Evolutionary conservation across 2,113 vertebrate genomes (phyloP), one percentile per base, ranked within the genome.

Genomic region (Benthochromis sp.): DNA sequence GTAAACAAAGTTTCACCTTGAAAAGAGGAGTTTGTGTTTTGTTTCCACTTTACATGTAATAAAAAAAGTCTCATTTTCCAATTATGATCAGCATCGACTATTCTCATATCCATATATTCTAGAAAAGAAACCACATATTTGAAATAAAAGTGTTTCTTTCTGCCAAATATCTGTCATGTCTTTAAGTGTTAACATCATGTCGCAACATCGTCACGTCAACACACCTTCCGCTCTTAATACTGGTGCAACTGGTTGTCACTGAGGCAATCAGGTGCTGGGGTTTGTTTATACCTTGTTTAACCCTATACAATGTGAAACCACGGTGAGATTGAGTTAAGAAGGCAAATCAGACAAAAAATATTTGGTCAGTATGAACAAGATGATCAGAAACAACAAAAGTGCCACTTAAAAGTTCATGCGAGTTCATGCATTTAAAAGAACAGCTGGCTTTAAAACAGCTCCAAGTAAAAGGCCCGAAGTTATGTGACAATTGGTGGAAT

Each of bases 1-100:
- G 53, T 81, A 76, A 87, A 86, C 63, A 79, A 87, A 82, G 69
- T 88, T 89, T 93, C 47, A 90, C 87, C 86, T 81, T 89, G 57
- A 88, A 78, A 87, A 57, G 7, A 69, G 17, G 10, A 50, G 71
- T 12, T 47, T 50, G 50, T 27, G 19, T 29, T 76, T 84, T 59
- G n/a, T 50, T 81, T 81, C 50, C 12, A 61, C 66, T 73, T 21
- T 85, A 19, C 73, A 52, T 34, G 27, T 4, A 78, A 34, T 52
- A 78, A 12, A 29, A 52, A 31, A 24, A 31, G 21, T 29, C 38
- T 79, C 1, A 19, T 17, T 45, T 81, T 80, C 9, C 16, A 12
- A 43, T 66, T 34, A 82, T 54, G 19, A 47, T 45, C 19, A 9
- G 14, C 16, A 52, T 50, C 5, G 2, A 13, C 73, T 34, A 52